Conservation (phyloP, 2,113 vertebrate species). For the Hepsetus odoe region DNA sequence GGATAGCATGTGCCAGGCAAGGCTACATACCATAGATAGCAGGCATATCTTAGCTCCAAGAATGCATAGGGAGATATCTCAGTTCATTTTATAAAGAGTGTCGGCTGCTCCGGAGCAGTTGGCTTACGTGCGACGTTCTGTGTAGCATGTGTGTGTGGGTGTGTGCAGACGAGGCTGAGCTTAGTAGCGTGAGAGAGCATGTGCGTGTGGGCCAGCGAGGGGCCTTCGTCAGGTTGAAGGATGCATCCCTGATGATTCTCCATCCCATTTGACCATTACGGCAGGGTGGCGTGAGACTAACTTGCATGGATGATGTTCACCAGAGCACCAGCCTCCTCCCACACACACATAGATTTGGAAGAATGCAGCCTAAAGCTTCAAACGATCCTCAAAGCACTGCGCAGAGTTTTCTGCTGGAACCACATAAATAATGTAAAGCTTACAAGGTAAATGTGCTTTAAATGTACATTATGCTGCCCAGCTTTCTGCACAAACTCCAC, state of each 20-base stretch:
- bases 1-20: constrained; percentile 5
- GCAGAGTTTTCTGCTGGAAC: background rate
- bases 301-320: constrained; percentile 27
- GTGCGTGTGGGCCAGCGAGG: constrained; percentile 11
- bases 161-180: constrained; percentile 20
- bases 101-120: background rate
- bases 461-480: background rate
- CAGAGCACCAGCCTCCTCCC: constrained; percentile 18
- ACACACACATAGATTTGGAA: constrained; percentile 3
- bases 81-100: background rate
- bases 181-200: background rate
- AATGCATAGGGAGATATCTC: constrained; percentile 2
- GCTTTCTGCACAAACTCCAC: background rate
- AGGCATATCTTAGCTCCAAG: constrained; percentile 3
- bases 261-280: constrained; percentile 28
- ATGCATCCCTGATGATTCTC: constrained; percentile 18
- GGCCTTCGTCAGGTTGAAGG: constrained; percentile 21
- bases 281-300: constrained; percentile 32
- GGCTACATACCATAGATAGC: constrained; percentile 43
- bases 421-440: constrained; percentile 30
- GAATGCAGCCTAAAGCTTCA: background rate
- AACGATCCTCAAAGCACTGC: background rate
- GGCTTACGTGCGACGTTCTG: constrained; percentile 23
- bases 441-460: background rate
- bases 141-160: constrained; percentile 22